Evolutionary conservation across 1,140 invertebrate genomes (phyloP).

Genomic region (Cylas formicarius): DNA sequence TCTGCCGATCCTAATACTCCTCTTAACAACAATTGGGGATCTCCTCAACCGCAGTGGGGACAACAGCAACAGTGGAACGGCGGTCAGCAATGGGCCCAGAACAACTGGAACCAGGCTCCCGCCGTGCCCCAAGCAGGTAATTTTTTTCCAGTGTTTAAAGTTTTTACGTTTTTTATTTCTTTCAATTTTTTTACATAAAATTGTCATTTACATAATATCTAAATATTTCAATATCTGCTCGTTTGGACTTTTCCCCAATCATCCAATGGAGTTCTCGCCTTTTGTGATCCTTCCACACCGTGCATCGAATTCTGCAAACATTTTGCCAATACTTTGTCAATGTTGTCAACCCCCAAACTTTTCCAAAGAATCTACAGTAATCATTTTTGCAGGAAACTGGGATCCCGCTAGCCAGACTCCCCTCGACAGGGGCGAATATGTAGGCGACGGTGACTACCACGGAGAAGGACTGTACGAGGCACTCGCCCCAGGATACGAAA

Average conservation of each 20-base stretch:
- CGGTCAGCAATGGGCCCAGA: slow-evolving; percentile 12
- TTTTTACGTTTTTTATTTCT: not conserved
- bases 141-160: not conserved
- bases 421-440: slow-evolving; percentile 38
- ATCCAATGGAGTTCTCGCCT: not conserved
- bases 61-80: slow-evolving; percentile 15
- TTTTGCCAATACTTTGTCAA: not conserved
- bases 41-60: slow-evolving; percentile 14
- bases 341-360: not conserved
- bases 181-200: not conserved
- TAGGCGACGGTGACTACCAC: slow-evolving; percentile 43
- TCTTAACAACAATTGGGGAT: slow-evolving; percentile 18
- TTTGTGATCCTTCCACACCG: not conserved
- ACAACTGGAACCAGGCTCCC: slow-evolving; percentile 19
- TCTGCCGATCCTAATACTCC: slow-evolving; percentile 31
- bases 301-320: not conserved
- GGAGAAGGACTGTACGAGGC: slow-evolving; percentile 46
- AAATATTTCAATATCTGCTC: not conserved
- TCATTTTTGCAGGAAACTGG: slow-evolving; percentile 22
- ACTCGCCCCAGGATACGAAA: slow-evolving; percentile 33
- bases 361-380: not conserved
- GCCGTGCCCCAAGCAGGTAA: slow-evolving; percentile 14
- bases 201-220: not conserved
- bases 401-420: slow-evolving; percentile 27
- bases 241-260: not conserved